Conservation (phyloP, 2,113 vertebrate species). For the Callithrix jacchus region DNA sequence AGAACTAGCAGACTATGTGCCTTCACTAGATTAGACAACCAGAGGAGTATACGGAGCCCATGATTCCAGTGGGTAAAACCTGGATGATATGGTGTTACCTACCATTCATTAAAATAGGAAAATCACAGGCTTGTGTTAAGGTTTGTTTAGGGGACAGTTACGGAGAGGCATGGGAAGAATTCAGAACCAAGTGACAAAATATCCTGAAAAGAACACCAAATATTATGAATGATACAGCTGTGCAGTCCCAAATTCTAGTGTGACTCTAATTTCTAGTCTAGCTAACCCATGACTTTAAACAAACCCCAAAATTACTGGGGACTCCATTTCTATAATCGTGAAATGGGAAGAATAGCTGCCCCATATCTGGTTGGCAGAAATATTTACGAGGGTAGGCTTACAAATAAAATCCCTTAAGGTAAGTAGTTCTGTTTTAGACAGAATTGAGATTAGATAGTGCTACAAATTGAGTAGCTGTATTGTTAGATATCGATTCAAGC, state of each 20-base stretch:
- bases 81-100: not conserved
- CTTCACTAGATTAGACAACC: not conserved
- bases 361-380: conserved; percentile 31
- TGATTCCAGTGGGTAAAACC: not conserved
- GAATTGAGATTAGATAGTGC: conserved; percentile 60
- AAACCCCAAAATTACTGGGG: not conserved
- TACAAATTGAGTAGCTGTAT: conserved; percentile 58
- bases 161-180: not conserved
- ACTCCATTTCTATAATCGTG: conserved; percentile 22
- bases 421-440: conserved; percentile 47
- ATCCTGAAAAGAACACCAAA: conserved; percentile 1
- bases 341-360: conserved; percentile 29
- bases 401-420: conserved; percentile 54
- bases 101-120: not conserved
- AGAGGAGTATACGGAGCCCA: not conserved
- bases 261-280: conserved; percentile 23
- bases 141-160: not conserved
- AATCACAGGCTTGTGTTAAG: not conserved
- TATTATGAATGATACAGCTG: not conserved
- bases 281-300: not conserved
- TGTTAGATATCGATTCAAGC: conserved; percentile 61
- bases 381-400: conserved; percentile 13
- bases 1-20: not conserved
- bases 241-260: not conserved
- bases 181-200: not conserved